Conservation (phyloP, 2,113 vertebrate genomes). For the Nipponia nippon region DNA sequence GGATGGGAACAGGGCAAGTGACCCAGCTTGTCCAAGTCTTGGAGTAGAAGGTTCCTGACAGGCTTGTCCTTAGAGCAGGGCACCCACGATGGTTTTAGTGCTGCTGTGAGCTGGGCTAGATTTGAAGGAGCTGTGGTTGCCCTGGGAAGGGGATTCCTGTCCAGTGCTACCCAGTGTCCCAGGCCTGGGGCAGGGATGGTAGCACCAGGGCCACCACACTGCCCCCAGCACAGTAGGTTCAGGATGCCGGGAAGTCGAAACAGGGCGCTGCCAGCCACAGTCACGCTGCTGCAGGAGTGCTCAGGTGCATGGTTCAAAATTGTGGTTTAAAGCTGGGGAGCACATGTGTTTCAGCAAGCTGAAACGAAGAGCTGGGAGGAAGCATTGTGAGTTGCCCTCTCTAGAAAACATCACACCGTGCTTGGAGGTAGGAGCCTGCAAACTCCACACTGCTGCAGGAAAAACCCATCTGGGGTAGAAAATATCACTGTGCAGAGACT, state of each 20-base stretch:
- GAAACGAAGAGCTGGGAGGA: background rate
- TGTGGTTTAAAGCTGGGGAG: background rate
- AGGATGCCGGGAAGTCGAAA: background rate
- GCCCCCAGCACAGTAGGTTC: background rate
- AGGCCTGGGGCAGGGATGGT: background rate
- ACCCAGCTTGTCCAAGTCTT: background rate
- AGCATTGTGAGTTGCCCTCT: background rate
- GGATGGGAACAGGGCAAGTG: background rate
- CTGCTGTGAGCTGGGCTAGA: background rate
- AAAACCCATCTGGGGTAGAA: background rate
- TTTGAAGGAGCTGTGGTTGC: background rate
- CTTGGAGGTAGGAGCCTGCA: background rate
- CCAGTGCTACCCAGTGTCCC: background rate
- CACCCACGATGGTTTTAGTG: background rate
- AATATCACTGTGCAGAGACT: background rate
- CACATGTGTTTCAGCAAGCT: rapidly evolving
- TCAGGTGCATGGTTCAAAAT: background rate
- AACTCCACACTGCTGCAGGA: background rate
- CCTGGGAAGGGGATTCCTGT: background rate
- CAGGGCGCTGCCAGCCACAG: background rate
- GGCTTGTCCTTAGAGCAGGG: background rate
- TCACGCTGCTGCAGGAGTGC: rapidly evolving
- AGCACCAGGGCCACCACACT: background rate
- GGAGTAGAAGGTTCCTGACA: background rate
- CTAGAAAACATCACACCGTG: background rate